Evolutionary conservation across 2,113 vertebrate species (phyloP), one percentile per base, ranked within the genome.

Genomic region (Boleophthalmus pectinirostris): DNA sequence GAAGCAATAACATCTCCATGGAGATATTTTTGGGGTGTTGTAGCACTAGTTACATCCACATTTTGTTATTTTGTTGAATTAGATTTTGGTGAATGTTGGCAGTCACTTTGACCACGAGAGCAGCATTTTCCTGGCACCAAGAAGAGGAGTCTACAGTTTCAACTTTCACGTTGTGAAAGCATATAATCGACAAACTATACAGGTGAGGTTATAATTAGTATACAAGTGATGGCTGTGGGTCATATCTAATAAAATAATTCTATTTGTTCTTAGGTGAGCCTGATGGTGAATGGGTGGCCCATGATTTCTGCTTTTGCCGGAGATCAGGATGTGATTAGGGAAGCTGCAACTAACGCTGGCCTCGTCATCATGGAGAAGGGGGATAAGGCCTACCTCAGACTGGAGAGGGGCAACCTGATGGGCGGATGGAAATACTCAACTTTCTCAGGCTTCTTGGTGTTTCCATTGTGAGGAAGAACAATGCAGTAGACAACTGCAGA

Each of bases 401-500:
- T 96, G 70, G 95, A 96, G 77, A 91, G 93, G 73, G 95, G 95
- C 25, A 96, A 95, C 82, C 89, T 96, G 51, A 94, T 96, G 90
- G 95, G 95, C 12, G 95, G 95, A 64, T 96, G 95, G 95, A 96
- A 96, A 79, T 96, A 95, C 78, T 96, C 95, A 24, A 96, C 95
- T 68, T 96, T 96, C 88, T 96, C 95, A 23, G 95, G 95, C 64
- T 96, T 96, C 76, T 89, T 96, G 82, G 95, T 96, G 74, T 96
- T 96, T 83, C 95, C 95, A 4, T 93, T 96, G 81, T 96, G 89
- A 91, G 61, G n/a, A 72, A 21, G 45, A 64, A 54, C n/a, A 58
- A 11, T 24, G 12, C 14, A 58, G 51, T 54, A 72, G 20, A 69
- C 23, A 60, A 61, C 0, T 5, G 56, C 3, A 23, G 33, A 33